phyloP scores from a whole-genome alignment of 2,888 invertebrate species.

The Resseliella maxima region DNA sequence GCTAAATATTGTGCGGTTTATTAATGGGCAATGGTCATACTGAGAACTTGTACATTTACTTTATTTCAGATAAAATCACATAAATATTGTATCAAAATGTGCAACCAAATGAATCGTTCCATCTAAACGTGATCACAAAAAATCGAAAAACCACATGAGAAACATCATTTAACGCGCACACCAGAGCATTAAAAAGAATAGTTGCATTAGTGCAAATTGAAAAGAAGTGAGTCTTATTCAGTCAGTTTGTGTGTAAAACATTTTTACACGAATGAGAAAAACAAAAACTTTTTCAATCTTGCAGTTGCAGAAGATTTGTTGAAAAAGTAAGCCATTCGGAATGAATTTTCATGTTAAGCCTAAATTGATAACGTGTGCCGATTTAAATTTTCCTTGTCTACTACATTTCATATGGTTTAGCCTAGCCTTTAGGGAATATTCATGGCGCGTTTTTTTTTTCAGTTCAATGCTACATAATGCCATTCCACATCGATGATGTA shows the following conservation, averaged over 20 bases:
- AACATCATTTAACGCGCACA: not conserved
- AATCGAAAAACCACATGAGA: not conserved
- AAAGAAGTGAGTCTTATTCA: too few species aligned
- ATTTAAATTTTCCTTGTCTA: not conserved
- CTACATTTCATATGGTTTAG: not conserved
- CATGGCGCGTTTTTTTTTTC: too few species aligned
- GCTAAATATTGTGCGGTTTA: not conserved
- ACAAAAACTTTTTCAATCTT: not conserved
- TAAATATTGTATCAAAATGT: slow-evolving; percentile 29
- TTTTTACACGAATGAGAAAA: too few species aligned
- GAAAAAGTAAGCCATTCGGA: not conserved
- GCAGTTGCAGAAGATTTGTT: not conserved
- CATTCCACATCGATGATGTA: not conserved
- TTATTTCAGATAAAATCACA: not conserved
- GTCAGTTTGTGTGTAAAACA: too few species aligned
- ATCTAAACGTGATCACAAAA: not conserved
- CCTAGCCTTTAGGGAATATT: not conserved
- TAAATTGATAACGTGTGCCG: slow-evolving; percentile 31
- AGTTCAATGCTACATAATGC: not conserved
- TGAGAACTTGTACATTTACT: not conserved
- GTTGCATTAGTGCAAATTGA: too few species aligned
- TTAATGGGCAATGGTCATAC: not conserved
- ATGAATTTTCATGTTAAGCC: not conserved
- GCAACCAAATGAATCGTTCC: not conserved
- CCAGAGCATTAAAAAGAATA: too few species aligned